These are phyloP conservation scores for Hyles euphorbiae DNA, from an alignment of 1,140 invertebrate species.

Conservation along the genomic window DNA sequence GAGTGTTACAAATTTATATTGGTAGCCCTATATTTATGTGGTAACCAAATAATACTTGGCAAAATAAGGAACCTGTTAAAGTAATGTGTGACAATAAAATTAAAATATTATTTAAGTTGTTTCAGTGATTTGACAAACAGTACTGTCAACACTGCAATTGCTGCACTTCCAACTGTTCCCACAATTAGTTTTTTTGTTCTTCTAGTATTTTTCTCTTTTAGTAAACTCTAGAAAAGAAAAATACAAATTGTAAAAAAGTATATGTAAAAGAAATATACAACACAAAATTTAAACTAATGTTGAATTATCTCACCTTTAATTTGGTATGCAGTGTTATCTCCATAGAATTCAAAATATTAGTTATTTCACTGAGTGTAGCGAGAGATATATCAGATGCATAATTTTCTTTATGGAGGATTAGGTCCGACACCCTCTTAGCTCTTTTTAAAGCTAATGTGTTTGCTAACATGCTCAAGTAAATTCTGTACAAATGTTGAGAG, in stretches of 20 bases:
- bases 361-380: slow-evolving; percentile 53
- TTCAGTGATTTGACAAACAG: slow-evolving; percentile 53
- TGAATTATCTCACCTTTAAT: slow-evolving; percentile 42
- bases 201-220: slow-evolving; percentile 26
- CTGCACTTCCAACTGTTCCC: slow-evolving; percentile 47
- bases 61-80: too few relatives aligned
- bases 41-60: too few relatives aligned
- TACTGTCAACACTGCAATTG: slow-evolving; percentile 43
- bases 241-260: neutral
- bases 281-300: too few relatives aligned
- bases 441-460: slow-evolving; percentile 58
- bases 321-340: slow-evolving; percentile 53
- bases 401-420: slow-evolving; percentile 52
- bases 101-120: slow-evolving; percentile 25
- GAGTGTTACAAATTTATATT: too few relatives aligned
- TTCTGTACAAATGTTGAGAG: slow-evolving; percentile 57
- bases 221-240: slow-evolving; percentile 30
- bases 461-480: slow-evolving; percentile 58
- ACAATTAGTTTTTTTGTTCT: slow-evolving; percentile 57
- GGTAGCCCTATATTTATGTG: too few relatives aligned
- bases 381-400: slow-evolving; percentile 60
- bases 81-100: too few relatives aligned
- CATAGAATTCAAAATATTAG: slow-evolving; percentile 56
- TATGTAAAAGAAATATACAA: neutral
- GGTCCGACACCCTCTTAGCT: slow-evolving; percentile 44